Conservation (phyloP, 2,888 invertebrate genomes). For the Melieria crassipennis region DNA sequence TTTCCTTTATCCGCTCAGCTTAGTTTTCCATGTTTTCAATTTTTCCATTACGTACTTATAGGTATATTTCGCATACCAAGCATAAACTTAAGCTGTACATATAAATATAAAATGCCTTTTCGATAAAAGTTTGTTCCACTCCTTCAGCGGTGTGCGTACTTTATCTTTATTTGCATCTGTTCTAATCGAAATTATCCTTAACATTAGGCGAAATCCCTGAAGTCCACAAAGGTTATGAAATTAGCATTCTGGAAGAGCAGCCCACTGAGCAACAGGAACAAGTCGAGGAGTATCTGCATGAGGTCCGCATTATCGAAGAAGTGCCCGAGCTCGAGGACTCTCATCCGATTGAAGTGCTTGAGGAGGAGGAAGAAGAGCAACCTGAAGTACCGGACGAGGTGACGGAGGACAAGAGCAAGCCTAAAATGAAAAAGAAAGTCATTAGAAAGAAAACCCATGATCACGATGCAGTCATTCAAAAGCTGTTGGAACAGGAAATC, state of each 20-base stretch:
- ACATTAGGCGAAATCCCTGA: conserved; percentile 44
- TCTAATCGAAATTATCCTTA: conserved; percentile 10
- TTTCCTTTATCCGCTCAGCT: conserved; percentile 18
- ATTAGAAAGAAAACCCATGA: conserved; percentile 61
- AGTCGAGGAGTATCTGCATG: conserved; percentile 55
- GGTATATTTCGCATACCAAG: background rate
- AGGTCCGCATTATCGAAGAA: conserved; percentile 59
- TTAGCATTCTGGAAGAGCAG: conserved; percentile 63
- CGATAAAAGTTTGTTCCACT: too few relatives aligned
- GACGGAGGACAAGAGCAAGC: conserved; percentile 48
- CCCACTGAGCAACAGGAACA: conserved; percentile 51
- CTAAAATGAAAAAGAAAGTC: conserved; percentile 58
- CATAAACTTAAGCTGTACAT: background rate
- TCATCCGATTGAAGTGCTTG: conserved; percentile 55
- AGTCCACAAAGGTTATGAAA: conserved; percentile 64
- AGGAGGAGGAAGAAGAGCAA: conserved; percentile 52
- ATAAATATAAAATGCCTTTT: background rate
- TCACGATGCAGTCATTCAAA: conserved; percentile 61
- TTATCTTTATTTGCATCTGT: background rate
- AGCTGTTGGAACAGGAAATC: conserved; percentile 62
- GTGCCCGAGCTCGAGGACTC: conserved; percentile 52
- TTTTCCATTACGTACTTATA: conserved; percentile 1
- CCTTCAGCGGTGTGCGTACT: background rate
- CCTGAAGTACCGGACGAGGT: conserved; percentile 36
- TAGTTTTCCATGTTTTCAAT: conserved; percentile 12